A percentile compares a stretch with the other conserved stretches of the same genome.
phyloP scores from a whole-genome alignment of 2,888 invertebrate species.

The Sminthurinus aureus region DNA sequence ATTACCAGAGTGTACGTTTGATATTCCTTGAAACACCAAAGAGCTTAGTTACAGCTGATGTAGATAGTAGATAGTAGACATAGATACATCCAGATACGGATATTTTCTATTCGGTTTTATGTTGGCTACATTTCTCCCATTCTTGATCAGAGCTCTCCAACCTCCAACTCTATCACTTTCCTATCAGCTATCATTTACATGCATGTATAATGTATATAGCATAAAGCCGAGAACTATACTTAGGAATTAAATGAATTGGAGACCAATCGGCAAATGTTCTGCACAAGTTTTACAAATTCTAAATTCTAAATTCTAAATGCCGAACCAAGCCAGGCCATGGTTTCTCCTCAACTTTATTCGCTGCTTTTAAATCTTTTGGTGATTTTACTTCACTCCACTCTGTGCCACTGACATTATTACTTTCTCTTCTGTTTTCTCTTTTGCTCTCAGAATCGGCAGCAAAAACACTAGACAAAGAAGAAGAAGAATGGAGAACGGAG shows the following conservation, averaged over 20 bases:
- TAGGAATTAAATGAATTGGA: slow-evolving; percentile 34
- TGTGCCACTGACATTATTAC: background rate
- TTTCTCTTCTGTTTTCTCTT: background rate
- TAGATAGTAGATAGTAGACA: background rate
- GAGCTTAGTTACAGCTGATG: background rate
- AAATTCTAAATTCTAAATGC: too few relatives aligned
- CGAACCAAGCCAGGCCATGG: too few relatives aligned
- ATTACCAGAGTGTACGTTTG: slow-evolving; percentile 26
- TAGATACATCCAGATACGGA: too few relatives aligned
- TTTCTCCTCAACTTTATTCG: background rate
- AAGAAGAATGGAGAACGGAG: background rate
- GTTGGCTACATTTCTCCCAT: too few relatives aligned
- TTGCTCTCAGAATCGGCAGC: too few relatives aligned
- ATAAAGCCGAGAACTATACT: background rate
- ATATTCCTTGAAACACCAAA: background rate
- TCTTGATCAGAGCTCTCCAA: too few relatives aligned
- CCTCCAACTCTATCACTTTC: background rate
- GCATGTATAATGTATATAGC: background rate
- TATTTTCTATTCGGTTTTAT: too few relatives aligned
- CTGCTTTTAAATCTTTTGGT: background rate
- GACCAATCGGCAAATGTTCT: slow-evolving; percentile 33
- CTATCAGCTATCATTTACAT: background rate
- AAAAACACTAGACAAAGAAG: too few relatives aligned
- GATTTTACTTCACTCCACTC: background rate
- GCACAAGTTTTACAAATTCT: background rate